Conservation (phyloP, 2,797 vertebrate genomes). For the Hydrophis major region DNA sequence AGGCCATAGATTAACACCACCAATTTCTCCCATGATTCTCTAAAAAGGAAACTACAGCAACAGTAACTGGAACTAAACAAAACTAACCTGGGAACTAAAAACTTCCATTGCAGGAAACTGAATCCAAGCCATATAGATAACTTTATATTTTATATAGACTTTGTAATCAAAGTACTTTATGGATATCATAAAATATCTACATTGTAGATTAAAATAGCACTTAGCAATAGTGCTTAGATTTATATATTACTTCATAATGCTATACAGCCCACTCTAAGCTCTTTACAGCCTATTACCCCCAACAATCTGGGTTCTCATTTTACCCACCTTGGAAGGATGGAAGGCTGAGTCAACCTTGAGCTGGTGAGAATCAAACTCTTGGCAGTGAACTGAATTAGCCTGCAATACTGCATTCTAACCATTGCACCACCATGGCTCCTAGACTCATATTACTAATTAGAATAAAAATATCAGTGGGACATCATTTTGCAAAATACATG, state of each 20-base stretch:
- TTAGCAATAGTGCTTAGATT: not conserved
- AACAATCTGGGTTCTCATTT: not conserved
- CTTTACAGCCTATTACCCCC: not conserved
- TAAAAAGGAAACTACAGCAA: not conserved
- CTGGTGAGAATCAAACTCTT: not conserved
- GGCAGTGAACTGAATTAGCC: not conserved
- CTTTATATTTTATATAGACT: not conserved
- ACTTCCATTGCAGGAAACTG: not conserved
- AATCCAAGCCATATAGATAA: not conserved
- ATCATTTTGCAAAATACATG: not conserved
- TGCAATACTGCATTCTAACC: not conserved
- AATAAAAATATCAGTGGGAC: not conserved
- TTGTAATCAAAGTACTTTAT: not conserved
- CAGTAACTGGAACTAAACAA: not conserved
- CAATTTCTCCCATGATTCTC: not conserved
- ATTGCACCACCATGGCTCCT: not conserved
- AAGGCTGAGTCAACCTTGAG: not conserved
- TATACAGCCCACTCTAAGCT: not conserved
- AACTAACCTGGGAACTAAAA: not conserved
- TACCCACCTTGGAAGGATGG: not conserved
- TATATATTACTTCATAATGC: not conserved
- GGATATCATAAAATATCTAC: not conserved
- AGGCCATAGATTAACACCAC: not conserved
- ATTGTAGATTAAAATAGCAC: not conserved
- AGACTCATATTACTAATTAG: not conserved